Percentiles rank a stretch among this genome's conserved stretches.
Conservation (phyloP, 2,113 vertebrate species). For the Saguinus midas region DNA sequence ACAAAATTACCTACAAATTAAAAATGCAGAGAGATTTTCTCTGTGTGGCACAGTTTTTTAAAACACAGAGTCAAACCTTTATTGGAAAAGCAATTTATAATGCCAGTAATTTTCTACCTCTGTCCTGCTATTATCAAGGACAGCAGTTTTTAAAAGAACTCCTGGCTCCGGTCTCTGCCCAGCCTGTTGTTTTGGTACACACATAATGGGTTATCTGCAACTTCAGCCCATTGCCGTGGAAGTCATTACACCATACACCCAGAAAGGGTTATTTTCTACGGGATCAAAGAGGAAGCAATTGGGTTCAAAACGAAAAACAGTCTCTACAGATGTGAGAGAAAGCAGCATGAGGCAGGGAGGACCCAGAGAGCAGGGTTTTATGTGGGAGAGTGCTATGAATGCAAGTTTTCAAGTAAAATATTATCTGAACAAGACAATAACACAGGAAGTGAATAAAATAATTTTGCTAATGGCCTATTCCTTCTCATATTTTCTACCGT, state of each 20-base stretch:
- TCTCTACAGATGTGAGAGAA: neutral
- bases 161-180: neutral
- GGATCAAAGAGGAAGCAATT: conserved; percentile 21
- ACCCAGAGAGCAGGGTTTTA: neutral
- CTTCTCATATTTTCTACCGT: neutral
- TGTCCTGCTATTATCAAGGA: conserved; percentile 47
- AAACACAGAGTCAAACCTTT: conserved; percentile 48
- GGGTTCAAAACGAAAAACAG: conserved; percentile 28
- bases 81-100: conserved; percentile 60
- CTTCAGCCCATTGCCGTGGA: conserved; percentile 37
- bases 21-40: conserved; percentile 61
- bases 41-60: conserved; percentile 42
- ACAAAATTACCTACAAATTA: conserved; percentile 71
- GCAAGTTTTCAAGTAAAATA: neutral
- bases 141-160: conserved; percentile 10
- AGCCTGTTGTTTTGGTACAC: neutral
- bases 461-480: neutral
- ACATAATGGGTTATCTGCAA: conserved; percentile 42
- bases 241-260: conserved; percentile 18
- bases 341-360: neutral
- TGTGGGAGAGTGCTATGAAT: neutral
- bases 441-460: neutral
- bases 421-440: neutral
- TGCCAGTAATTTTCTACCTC: conserved; percentile 63
- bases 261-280: conserved; percentile 41